Percentiles rank a stretch among this genome's conserved stretches.
These are phyloP conservation scores for Drosophila chauvacae DNA, from an alignment of 1,140 invertebrate species.

Conservation along the genomic window DNA sequence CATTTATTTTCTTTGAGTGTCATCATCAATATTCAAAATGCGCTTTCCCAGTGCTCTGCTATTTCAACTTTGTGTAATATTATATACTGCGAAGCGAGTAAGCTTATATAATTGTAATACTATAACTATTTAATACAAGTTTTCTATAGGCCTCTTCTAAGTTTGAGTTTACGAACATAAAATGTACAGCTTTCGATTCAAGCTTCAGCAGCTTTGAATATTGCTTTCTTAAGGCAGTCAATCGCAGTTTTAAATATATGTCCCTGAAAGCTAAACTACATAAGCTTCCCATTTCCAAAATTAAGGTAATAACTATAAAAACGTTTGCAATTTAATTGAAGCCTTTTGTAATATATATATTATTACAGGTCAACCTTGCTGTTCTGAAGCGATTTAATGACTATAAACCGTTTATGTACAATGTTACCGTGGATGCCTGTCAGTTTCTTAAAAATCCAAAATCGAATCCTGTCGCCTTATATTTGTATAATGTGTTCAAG, in stretches of 20 bases:
- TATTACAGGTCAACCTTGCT: background rate
- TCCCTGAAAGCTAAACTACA: background rate
- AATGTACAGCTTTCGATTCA: background rate
- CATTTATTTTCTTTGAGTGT: background rate
- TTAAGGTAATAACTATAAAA: background rate
- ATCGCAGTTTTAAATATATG: background rate
- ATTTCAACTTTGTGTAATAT: background rate
- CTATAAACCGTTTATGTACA: background rate
- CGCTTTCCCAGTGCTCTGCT: background rate
- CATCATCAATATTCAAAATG: background rate
- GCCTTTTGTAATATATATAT: background rate
- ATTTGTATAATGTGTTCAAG: background rate
- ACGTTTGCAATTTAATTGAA: background rate
- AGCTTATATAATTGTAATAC: background rate
- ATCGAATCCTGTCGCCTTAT: background rate
- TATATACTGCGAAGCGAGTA: background rate
- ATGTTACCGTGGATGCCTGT: background rate
- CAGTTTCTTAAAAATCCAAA: background rate
- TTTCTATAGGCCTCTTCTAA: background rate
- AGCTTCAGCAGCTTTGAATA: background rate
- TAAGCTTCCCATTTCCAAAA: constrained; percentile 1
- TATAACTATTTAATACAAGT: background rate
- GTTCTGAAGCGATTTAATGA: background rate
- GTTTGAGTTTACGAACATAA: background rate
- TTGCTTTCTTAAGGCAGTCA: background rate